Percentiles rank a stretch among this genome's conserved stretches.
phyloP scores from a whole-genome alignment of 2,797 vertebrate genomes.

The Staurois parvus region DNA sequence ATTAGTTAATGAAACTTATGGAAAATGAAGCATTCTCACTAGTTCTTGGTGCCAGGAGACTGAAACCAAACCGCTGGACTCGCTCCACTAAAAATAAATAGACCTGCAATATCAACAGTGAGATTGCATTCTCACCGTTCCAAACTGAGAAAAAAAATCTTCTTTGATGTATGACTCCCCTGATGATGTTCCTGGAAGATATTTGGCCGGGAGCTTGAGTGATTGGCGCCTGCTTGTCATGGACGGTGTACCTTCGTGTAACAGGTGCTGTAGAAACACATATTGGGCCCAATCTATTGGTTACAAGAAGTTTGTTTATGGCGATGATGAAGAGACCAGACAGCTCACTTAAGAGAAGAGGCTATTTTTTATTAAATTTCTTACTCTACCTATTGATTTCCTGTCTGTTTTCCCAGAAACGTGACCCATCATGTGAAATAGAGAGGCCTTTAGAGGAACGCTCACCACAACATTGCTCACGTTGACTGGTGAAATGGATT shows the following conservation, averaged over 20 bases:
- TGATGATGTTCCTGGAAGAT: slow-evolving; percentile 12
- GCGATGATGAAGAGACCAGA: slow-evolving; percentile 65
- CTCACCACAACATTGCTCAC: slow-evolving; percentile 51
- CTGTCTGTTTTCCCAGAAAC: slow-evolving; percentile 82
- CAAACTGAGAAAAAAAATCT: neutral
- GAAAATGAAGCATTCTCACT: too few relatives aligned
- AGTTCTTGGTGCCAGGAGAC: neutral
- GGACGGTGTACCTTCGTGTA: slow-evolving; percentile 16
- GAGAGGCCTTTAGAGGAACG: slow-evolving; percentile 79
- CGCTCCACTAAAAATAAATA: neutral
- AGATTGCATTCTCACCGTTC: neutral
- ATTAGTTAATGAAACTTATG: too few relatives aligned
- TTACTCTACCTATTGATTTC: slow-evolving; percentile 86
- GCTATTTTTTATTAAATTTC: slow-evolving; percentile 84
- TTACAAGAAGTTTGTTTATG: slow-evolving; percentile 44
- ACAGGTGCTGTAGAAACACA: slow-evolving; percentile 31
- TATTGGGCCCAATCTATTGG: slow-evolving; percentile 28
- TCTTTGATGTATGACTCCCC: slow-evolving; percentile 11
- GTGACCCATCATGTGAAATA: slow-evolving; percentile 82
- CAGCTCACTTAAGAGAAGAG: slow-evolving; percentile 63
- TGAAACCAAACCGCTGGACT: neutral
- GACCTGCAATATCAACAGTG: neutral
- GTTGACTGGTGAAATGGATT: slow-evolving; percentile 67
- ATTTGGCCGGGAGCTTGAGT: slow-evolving; percentile 20
- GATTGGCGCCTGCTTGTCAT: slow-evolving; percentile 23